A percentile compares a stretch with the other conserved stretches of the same genome.
phyloP scores from a whole-genome alignment of 2,113 vertebrate species.

The Boulengeromyrus knoepffleri region DNA sequence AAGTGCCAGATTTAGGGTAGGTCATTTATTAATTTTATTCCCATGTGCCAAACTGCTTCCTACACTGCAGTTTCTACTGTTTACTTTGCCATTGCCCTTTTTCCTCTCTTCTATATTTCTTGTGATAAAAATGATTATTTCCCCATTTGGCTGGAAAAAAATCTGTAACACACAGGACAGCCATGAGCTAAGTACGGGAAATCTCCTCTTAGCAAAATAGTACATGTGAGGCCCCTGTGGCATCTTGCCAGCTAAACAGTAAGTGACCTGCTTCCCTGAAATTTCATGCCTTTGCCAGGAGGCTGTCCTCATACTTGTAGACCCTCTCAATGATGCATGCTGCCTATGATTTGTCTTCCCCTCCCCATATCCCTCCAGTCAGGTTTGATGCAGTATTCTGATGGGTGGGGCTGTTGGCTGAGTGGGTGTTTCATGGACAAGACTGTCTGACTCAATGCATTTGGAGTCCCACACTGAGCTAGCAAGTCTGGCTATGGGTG shows the following conservation, averaged over 20 bases:
- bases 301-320: not conserved
- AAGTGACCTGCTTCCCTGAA: not conserved
- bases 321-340: not conserved
- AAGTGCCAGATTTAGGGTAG: slow-evolving; percentile 28
- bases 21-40: slow-evolving; percentile 15
- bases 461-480: not conserved
- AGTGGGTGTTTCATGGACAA: not conserved
- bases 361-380: not conserved
- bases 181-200: slow-evolving; percentile 40
- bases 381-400: not conserved
- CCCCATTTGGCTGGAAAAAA: slow-evolving; percentile 50
- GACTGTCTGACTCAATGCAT: not conserved
- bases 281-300: not conserved
- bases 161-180: slow-evolving; percentile 34
- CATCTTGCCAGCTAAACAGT: not conserved
- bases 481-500: not conserved
- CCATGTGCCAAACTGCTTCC: slow-evolving; percentile 26
- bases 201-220: slow-evolving; percentile 42
- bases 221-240: not conserved
- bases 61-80: slow-evolving; percentile 42
- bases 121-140: slow-evolving; percentile 52
- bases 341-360: not conserved
- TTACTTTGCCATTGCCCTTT: slow-evolving; percentile 53
- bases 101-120: slow-evolving; percentile 43
- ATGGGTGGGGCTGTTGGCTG: not conserved